These are phyloP conservation scores for Danionella cerebrum DNA, from an alignment of 2,113 vertebrate genomes.

Conservation along the genomic window DNA sequence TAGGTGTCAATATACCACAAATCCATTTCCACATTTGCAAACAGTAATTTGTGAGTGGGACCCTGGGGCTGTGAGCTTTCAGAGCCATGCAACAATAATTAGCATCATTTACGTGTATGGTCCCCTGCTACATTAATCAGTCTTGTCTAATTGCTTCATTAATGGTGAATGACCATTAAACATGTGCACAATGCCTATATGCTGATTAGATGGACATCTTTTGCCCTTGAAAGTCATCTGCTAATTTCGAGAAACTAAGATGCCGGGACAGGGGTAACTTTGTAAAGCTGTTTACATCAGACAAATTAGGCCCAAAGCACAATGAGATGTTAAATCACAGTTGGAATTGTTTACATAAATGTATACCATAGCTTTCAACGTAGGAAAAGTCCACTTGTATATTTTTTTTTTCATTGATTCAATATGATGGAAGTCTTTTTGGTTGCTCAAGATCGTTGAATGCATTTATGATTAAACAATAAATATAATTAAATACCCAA, in stretches of 20 bases:
- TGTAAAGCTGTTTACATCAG: no score
- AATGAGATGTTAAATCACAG: no score
- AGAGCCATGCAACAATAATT: slow-evolving; percentile 27
- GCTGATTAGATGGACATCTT: slow-evolving; percentile 23
- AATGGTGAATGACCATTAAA: slow-evolving; percentile 39
- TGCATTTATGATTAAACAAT: no score
- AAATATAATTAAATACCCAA: no score
- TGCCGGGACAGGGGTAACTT: no score
- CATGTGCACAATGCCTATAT: slow-evolving; percentile 1
- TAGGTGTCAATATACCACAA: not conserved
- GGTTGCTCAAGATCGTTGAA: no score
- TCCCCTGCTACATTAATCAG: slow-evolving; percentile 36
- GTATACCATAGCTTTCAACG: no score
- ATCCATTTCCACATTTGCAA: not conserved
- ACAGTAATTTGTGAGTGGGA: not conserved
- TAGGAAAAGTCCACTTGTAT: no score
- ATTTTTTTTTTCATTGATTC: no score
- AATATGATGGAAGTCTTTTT: no score
- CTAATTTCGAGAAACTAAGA: not conserved
- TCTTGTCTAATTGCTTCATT: slow-evolving; percentile 39
- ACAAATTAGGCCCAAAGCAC: no score
- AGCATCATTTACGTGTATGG: slow-evolving; percentile 21
- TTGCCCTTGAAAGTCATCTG: not conserved
- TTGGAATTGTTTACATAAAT: no score
- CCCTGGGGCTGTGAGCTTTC: slow-evolving; percentile 2